Evolutionary conservation across 2,888 invertebrate genomes (phyloP).

Genomic region (Nebria salina): DNA sequence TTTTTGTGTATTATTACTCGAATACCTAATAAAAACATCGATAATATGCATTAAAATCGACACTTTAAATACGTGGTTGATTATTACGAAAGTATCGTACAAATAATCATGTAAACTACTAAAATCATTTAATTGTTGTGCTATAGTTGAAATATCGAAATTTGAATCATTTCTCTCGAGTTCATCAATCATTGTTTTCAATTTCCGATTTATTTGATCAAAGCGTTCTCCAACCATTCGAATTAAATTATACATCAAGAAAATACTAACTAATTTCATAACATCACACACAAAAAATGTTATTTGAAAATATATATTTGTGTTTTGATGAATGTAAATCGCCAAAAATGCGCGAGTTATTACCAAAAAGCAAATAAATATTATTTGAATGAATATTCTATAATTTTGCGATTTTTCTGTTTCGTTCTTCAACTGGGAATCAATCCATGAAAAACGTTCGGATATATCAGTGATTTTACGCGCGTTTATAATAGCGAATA

Average conservation of each 20-base stretch:
- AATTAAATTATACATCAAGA: background rate
- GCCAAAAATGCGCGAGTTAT: background rate
- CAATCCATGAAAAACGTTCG: background rate
- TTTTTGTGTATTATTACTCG: too few relatives aligned
- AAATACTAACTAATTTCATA: slow-evolving; percentile 4
- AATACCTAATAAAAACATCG: background rate
- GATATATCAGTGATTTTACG: background rate
- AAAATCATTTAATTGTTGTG: background rate
- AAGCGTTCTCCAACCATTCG: background rate
- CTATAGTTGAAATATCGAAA: background rate
- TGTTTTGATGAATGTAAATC: background rate
- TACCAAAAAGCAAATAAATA: background rate
- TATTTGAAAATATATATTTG: slow-evolving; percentile 2
- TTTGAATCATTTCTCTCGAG: background rate
- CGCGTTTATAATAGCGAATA: background rate
- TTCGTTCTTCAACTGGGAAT: background rate
- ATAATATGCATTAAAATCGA: slow-evolving; percentile 1
- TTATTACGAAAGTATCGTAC: background rate
- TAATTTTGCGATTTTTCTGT: background rate
- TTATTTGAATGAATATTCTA: background rate
- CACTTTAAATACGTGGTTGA: background rate
- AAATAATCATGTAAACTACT: slow-evolving; percentile 5
- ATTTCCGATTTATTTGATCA: background rate
- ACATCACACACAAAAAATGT: slow-evolving; percentile 3
- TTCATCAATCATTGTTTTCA: background rate